Base-by-base conservation (phyloP, 1,140 invertebrate genomes). In the Araneus ventricosus region DNA sequence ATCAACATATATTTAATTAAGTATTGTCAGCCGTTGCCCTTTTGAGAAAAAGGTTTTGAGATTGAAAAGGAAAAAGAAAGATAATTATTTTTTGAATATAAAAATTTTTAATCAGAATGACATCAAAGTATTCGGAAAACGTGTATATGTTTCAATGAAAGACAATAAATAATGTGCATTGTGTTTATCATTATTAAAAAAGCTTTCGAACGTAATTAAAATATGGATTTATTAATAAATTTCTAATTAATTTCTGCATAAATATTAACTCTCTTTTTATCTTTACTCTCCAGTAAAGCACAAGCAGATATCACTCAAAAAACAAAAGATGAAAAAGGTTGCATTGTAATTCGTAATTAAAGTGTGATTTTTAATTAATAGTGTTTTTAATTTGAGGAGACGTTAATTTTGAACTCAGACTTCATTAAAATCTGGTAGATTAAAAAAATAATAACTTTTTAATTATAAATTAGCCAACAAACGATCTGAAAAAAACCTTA, bases 261-360 rank as follows among this genome's bases (percentile, higher is more conserved):
- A 75, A 75, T 14, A 34, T 75, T 75, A 34, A 37, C 22, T 34
- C 14, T 37, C 5, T 37, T 37, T 37, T 34, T 22, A 14, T 34
- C 3, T 75, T 75, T 75, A 75, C n/a, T 37, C 37, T 75, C 30
- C 34, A 34, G 34, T 75, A 37, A 75, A 34, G 30, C 70, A 34
- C 27, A 34, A 22, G 27, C 17, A 37, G 6, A 22, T 34, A 37
- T 6, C 17, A 34, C 20, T 17, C 34, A 75, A 75, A 34, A 34
- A 34, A 34, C n/a, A 86, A 86, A 86, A 86, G 14, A 85, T n/a
- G 22, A 22, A 34, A 86, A 86, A 88, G n/a, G 22, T 45, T 67
- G 27, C n/a, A 39, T 88, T 39, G 45, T 24, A 88, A 88, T 30
- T 88, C 86, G 57, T 67, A 88, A 67, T 88, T 88, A 88, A 88